Evolutionary conservation across 2,797 vertebrate genomes (phyloP), one percentile per base, ranked within the genome.

Genomic region (Lophius americanus): DNA sequence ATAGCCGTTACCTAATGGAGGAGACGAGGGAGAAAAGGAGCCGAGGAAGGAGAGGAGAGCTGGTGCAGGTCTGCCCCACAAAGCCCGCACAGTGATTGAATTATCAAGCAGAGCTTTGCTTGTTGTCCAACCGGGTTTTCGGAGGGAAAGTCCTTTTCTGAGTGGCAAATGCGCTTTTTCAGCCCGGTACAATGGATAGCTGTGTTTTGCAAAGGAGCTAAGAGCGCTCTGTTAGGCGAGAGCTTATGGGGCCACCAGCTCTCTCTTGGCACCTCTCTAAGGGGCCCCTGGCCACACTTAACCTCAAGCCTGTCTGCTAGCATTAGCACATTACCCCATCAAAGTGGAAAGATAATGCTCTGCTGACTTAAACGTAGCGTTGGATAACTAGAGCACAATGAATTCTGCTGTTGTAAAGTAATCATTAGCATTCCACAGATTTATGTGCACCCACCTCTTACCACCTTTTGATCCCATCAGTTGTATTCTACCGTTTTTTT

Each of bases 21-120:
- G 85, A 85, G 77, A 78, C 7, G 41, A 64, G 55, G 36, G 56
- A 77, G 59, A 48, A 32, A 68, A 43, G 75, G 72, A 57, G 67
- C 61, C 53, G 69, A 73, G 53, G 10, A 67, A 41, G 50, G 39
- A 0, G 44, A 68, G 81, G 79, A 74, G 75, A 67, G 64, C 57
- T 65, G 69, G 70, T 14, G 64, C 11, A n/a, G 70, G 66, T 85
- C 76, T 49, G 66, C 64, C 67, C 68, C n/a, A 50, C 80, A 67
- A 75, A 32, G 70, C 84, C 73, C 55, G 7, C 67, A 77, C 78
- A 88, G 82, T 83, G 90, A 92, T 92, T 92, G 89, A 92, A 92
- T 91, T 88, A 92, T 92, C 91, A 92, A 88, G 88, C 75, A 76
- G 73, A 82, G 90, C 89, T 92, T 88, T 86, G 78, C 90, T 84